phyloP scores from a whole-genome alignment of 2,888 invertebrate genomes.

The Rugalucina vietnamica region DNA sequence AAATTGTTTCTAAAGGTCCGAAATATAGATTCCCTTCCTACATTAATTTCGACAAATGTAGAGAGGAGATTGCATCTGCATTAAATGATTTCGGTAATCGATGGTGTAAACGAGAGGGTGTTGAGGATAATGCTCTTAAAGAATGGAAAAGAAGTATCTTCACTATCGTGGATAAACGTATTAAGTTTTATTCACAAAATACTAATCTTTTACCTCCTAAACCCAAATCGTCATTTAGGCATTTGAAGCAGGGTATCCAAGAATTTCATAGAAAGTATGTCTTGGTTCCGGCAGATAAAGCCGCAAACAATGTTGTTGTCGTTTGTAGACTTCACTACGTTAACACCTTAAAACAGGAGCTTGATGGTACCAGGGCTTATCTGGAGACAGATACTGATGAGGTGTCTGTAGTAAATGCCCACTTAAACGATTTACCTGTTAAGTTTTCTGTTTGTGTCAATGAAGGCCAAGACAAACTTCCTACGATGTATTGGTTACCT shows the following conservation, averaged over 20 bases:
- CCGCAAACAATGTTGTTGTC: neutral
- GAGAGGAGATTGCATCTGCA: no score
- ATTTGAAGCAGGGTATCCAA: neutral
- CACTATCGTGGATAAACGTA: neutral
- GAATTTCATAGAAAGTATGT: conserved; percentile 2
- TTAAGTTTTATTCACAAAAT: neutral
- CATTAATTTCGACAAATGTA: no score
- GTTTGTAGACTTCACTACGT: neutral
- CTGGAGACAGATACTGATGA: neutral
- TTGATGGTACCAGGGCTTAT: neutral
- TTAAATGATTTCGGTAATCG: no score
- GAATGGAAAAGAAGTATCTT: no score
- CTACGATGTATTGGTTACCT: neutral
- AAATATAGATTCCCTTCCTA: no score
- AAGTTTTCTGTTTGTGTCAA: neutral
- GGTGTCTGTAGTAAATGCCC: neutral
- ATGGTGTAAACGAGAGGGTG: no score
- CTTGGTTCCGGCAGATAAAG: neutral
- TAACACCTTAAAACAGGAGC: neutral
- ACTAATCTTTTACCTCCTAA: neutral
- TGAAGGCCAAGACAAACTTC: neutral
- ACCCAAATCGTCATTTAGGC: neutral
- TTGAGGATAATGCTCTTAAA: no score
- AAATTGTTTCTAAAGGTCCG: no score
- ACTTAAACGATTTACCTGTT: neutral